Percentiles rank a stretch among this genome's conserved stretches.
These are phyloP conservation scores for Drosophila mimetica DNA, from an alignment of 2,888 invertebrate genomes.

Conservation along the genomic window DNA sequence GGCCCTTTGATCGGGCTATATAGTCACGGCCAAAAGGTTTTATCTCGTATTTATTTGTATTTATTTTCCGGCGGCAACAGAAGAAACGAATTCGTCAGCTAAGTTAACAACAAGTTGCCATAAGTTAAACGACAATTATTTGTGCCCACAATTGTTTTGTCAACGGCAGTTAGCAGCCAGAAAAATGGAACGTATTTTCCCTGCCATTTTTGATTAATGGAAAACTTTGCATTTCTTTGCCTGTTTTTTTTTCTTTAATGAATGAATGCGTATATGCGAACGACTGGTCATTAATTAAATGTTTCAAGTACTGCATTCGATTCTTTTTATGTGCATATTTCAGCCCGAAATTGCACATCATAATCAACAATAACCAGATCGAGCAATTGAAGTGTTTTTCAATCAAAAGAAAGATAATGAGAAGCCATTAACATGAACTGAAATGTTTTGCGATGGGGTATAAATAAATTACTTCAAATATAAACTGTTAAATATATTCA, in stretches of 20 bases:
- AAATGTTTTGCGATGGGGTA: conserved; percentile 8
- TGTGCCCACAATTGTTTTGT: conserved; percentile 67
- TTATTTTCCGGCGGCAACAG: conserved; percentile 47
- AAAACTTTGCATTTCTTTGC: conserved; percentile 45
- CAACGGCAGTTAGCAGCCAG: conserved; percentile 18
- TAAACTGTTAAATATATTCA: neutral
- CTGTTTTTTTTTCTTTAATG: conserved; percentile 50
- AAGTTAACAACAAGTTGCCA: conserved; percentile 67
- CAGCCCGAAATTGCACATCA: conserved; percentile 31
- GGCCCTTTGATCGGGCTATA: conserved; percentile 60
- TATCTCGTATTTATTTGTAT: conserved; percentile 57
- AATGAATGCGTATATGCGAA: conserved; percentile 51
- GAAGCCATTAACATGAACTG: conserved; percentile 14
- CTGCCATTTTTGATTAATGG: conserved; percentile 68
- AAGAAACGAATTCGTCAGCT: conserved; percentile 58
- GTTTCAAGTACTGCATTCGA: conserved; percentile 29
- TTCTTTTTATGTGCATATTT: neutral
- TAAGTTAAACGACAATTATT: conserved; percentile 60
- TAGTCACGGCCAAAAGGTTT: conserved; percentile 64
- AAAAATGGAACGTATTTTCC: conserved; percentile 51
- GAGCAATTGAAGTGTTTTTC: conserved; percentile 28
- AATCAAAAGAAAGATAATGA: conserved; percentile 30
- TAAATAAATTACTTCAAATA: conserved; percentile 2
- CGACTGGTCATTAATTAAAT: conserved; percentile 70
- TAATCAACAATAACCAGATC: conserved; percentile 39